Base-by-base conservation (phyloP, 23 tunicate species). In the Trididemnum nubilum region DNA sequence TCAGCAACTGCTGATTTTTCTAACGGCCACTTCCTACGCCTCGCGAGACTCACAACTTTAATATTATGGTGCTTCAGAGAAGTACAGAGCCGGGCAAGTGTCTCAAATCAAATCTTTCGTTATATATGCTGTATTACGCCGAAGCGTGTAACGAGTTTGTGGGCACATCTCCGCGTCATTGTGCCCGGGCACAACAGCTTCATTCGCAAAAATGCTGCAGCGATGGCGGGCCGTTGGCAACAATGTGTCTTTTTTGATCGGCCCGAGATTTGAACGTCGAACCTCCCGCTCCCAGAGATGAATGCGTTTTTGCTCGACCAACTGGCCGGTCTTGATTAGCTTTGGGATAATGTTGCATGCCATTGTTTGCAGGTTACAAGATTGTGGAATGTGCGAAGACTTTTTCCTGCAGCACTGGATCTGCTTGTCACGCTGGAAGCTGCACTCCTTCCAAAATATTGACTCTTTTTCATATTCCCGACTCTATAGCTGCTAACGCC, bases 361-460 rank as follows among this genome's bases (percentile, higher is more conserved):
- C n/a, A n/a, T n/a, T n/a, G n/a, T 38, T 73, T 33, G 0, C 49
- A 92, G 97, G 97, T 0, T 92, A 82, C 39, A 87, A 87, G 59
- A 35, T 92, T 18, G 25, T 92, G 35, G 54, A 92, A 65, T 78
- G 51, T n/a, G 77, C 86, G 40, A 78, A 51, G 29, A 64, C 67
- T 7, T 92, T 92, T 65, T 50, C 52, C 37, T 92, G 97, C 72
- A 92, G 97, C 72, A 96, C 99, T 25, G 99, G 99, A 2, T 87
- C 96, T 4, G 96, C 99, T 21, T 96, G 99, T 71, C 99, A 96
- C 60, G 78, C 99, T 0, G 81, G 80, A 33, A 74, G 82, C 30
- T 87, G 92, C 37, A 52, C 87, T 64, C 97, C 97, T 19, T 92
- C 97, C 30, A 77, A 92, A 66, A 54, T 87, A 18, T 58, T 92